These are phyloP conservation scores for Amphipyra tragopoginis DNA, from an alignment of 2,888 invertebrate species.

Conservation along the genomic window DNA sequence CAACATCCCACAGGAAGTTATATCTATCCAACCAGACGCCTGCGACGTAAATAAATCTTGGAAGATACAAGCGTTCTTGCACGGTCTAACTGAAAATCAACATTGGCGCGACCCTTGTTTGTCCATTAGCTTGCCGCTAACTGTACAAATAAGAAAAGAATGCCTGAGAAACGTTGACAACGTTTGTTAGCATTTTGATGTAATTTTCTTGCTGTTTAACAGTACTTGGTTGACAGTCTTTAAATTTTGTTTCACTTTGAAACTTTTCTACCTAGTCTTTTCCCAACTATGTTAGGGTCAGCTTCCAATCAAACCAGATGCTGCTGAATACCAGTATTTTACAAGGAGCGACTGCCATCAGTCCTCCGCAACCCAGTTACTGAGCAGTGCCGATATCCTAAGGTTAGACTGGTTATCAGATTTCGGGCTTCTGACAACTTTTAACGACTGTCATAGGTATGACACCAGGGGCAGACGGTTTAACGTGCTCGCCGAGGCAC, in stretches of 20 bases:
- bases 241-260: background rate
- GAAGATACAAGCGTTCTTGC: slow-evolving; percentile 78
- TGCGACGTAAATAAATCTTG: slow-evolving; percentile 80
- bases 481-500: too few relatives aligned
- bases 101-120: slow-evolving; percentile 85
- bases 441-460: too few relatives aligned
- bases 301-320: too few relatives aligned
- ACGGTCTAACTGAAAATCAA: slow-evolving; percentile 86
- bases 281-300: too few relatives aligned
- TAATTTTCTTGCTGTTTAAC: slow-evolving; percentile 26
- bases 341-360: too few relatives aligned
- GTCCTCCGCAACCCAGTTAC: too few relatives aligned
- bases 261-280: too few relatives aligned
- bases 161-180: slow-evolving; percentile 66
- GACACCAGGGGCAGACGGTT: too few relatives aligned
- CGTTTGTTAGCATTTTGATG: slow-evolving; percentile 65
- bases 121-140: slow-evolving; percentile 87
- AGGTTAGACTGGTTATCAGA: too few relatives aligned
- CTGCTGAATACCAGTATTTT: too few relatives aligned
- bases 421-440: too few relatives aligned
- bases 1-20: slow-evolving; percentile 26
- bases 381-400: too few relatives aligned
- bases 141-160: slow-evolving; percentile 81
- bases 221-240: background rate
- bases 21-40: slow-evolving; percentile 27